These are phyloP conservation scores for Lepus europaeus DNA, from an alignment of 2,113 vertebrate species.

Conservation along the genomic window DNA sequence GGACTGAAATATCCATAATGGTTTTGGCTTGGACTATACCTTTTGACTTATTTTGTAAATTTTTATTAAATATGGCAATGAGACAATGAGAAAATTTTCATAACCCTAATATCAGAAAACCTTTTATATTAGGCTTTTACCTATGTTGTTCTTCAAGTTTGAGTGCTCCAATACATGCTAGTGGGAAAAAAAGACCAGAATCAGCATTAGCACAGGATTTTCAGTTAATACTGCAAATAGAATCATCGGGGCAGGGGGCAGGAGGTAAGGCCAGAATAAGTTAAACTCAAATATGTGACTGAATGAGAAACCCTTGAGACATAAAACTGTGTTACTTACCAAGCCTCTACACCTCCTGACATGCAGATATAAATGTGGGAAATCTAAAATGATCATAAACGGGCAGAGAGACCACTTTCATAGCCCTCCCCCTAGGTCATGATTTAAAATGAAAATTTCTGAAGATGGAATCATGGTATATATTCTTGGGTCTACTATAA, in stretches of 20 bases:
- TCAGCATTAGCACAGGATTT: conserved; percentile 59
- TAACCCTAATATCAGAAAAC: conserved; percentile 55
- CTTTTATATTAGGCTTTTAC: conserved; percentile 55
- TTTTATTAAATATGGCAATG: conserved; percentile 9
- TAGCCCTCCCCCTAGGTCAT: conserved; percentile 16
- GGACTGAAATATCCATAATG: neutral
- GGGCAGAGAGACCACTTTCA: conserved; percentile 46
- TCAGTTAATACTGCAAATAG: conserved; percentile 57
- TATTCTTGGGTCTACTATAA: conserved; percentile 25
- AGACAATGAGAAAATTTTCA: neutral
- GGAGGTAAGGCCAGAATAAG: neutral
- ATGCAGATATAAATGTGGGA: conserved; percentile 23
- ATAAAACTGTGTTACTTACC: conserved; percentile 76
- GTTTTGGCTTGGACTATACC: neutral
- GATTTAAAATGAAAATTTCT: conserved; percentile 43
- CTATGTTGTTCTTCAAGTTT: conserved; percentile 70
- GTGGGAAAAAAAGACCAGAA: conserved; percentile 65
- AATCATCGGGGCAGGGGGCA: neutral
- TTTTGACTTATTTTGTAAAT: conserved; percentile 30
- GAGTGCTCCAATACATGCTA: conserved; percentile 66
- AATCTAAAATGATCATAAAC: conserved; percentile 58
- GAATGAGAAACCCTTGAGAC: conserved; percentile 2
- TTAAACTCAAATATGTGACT: conserved; percentile 36
- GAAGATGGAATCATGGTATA: neutral
- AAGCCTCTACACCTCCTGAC: neutral